Evolutionary conservation across 2,888 invertebrate genomes (phyloP).

Genomic region (Chrysina gloriosa): DNA sequence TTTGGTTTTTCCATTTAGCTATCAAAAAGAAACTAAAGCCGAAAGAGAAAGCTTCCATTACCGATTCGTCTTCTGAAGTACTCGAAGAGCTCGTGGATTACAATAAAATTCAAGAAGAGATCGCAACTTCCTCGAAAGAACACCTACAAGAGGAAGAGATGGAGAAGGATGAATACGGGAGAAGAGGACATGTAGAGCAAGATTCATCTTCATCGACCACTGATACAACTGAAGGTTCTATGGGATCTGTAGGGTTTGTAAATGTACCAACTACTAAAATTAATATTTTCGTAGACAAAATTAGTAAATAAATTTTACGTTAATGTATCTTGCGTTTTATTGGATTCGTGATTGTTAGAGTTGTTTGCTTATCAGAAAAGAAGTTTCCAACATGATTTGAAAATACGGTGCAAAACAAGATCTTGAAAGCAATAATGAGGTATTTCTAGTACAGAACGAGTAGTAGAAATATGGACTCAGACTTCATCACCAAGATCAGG

Average conservation of each 20-base stretch:
- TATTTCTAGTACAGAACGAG: no score
- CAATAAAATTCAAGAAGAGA: neutral
- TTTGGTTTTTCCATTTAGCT: neutral
- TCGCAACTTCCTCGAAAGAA: neutral
- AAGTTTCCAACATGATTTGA: no score
- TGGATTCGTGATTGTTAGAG: no score
- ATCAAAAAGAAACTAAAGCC: neutral
- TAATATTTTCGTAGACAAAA: neutral
- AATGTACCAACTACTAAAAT: neutral
- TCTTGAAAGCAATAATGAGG: no score
- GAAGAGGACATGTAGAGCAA: neutral
- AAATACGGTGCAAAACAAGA: no score
- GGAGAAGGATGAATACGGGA: neutral
- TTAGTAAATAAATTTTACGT: neutral
- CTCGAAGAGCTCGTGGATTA: slow-evolving; percentile 12
- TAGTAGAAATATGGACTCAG: no score
- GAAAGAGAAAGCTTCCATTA: neutral
- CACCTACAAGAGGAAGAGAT: neutral
- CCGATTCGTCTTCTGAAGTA: neutral
- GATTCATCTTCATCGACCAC: neutral
- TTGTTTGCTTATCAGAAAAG: no score
- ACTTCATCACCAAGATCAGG: no score
- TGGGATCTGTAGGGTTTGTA: neutral
- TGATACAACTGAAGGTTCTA: neutral
- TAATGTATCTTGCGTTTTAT: neutral